Conservation (phyloP, 2,797 vertebrate genomes). For the Todus mexicanus region DNA sequence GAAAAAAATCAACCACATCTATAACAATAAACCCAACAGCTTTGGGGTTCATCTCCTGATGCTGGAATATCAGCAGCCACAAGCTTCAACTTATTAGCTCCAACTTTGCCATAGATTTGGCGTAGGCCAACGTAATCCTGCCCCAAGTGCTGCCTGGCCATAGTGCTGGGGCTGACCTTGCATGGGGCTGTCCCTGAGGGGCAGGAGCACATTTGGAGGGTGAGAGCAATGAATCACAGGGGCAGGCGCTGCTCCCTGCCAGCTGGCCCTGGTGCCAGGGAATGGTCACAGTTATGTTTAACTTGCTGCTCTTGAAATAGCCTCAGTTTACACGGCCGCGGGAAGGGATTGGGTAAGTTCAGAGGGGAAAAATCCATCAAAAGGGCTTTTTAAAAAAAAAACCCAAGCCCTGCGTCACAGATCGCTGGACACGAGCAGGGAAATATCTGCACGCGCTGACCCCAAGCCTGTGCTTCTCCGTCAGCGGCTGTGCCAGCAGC, state of each 20-base stretch:
- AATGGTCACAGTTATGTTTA: neutral
- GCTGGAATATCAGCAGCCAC: neutral
- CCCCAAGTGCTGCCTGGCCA: neutral
- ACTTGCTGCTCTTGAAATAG: constrained; percentile 47
- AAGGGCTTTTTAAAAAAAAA: neutral
- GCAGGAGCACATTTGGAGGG: neutral
- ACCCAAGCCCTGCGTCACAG: neutral
- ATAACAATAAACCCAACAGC: neutral
- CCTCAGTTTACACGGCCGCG: neutral
- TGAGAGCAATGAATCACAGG: neutral
- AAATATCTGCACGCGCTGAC: neutral
- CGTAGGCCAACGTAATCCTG: neutral
- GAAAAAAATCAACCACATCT: neutral
- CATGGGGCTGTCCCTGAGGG: rapidly evolving
- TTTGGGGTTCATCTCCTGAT: neutral
- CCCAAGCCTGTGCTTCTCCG: rapidly evolving
- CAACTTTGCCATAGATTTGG: neutral
- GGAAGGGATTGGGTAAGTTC: constrained; percentile 23
- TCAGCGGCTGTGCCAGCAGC: neutral
- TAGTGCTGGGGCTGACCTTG: neutral
- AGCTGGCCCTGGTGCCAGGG: neutral
- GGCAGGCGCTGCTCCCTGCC: neutral
- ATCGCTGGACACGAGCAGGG: rapidly evolving
- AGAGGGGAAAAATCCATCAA: constrained; percentile 17
- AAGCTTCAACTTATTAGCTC: neutral